phyloP scores from a whole-genome alignment of 2,888 invertebrate genomes.

The Gymnosoma rotundatum region DNA sequence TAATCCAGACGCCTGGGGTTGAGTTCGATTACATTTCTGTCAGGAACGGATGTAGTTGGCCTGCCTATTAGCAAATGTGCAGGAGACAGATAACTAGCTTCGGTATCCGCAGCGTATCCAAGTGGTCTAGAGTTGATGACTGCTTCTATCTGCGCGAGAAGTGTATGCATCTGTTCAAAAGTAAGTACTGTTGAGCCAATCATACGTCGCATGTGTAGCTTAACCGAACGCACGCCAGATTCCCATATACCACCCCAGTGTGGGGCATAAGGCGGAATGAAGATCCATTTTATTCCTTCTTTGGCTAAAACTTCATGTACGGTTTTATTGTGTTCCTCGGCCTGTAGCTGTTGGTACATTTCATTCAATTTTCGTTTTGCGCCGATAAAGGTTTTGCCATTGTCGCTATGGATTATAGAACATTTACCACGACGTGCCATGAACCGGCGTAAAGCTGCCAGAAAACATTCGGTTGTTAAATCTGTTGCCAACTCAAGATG shows the following conservation, averaged over 20 bases:
- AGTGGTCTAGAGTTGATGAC: constrained; percentile 17
- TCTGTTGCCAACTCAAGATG: constrained; percentile 49
- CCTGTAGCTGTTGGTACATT: constrained; percentile 46
- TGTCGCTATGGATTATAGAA: constrained; percentile 55
- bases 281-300: too few relatives aligned
- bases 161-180: constrained; percentile 23
- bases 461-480: constrained; percentile 41
- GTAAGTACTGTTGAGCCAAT: constrained; percentile 4
- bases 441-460: constrained; percentile 59
- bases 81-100: constrained; percentile 19
- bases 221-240: constrained; percentile 26
- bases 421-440: constrained; percentile 55
- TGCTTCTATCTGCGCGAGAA: constrained; percentile 3
- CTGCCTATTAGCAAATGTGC: constrained; percentile 51
- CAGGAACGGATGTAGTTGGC: constrained; percentile 24
- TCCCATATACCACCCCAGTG: constrained; percentile 34
- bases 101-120: constrained; percentile 16
- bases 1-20: constrained; percentile 23
- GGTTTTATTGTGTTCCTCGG: constrained; percentile 18
- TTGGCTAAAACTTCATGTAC: constrained; percentile 29
- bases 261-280: too few relatives aligned
- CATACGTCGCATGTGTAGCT: constrained; percentile 22
- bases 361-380: constrained; percentile 56
- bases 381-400: constrained; percentile 64
- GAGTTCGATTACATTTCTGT: neutral